These are phyloP conservation scores for Camponotus floridanus DNA, from an alignment of 1,140 invertebrate genomes.

Conservation along the genomic window DNA sequence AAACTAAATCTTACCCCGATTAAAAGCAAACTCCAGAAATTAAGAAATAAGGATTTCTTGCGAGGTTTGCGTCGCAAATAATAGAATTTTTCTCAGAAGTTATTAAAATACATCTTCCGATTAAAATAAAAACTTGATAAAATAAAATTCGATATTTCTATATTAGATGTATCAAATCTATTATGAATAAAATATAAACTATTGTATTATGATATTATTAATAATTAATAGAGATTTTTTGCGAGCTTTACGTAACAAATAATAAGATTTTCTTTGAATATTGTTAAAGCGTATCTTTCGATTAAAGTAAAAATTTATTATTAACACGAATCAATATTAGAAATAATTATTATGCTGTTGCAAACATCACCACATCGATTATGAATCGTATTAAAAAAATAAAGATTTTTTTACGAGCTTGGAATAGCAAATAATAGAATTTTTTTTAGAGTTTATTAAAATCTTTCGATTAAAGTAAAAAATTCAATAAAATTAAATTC, in stretches of 20 bases:
- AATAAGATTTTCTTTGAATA: not conserved
- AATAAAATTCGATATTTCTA: no score
- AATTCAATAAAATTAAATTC: no score
- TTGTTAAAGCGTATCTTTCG: not conserved
- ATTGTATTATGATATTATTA: not conserved
- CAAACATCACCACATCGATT: not conserved
- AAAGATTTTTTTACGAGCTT: no score
- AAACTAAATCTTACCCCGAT: conserved; percentile 10
- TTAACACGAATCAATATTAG: not conserved
- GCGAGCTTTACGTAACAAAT: no score
- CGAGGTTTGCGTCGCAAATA: conserved; percentile 9
- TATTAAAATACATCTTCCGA: no score
- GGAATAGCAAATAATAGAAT: no score
- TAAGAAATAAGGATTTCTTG: not conserved
- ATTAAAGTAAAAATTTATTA: not conserved
- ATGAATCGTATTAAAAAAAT: not conserved
- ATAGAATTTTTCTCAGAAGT: not conserved
- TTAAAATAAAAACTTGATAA: no score
- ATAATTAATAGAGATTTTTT: not conserved
- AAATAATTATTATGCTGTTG: not conserved
- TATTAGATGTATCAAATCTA: not conserved
- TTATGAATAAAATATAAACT: not conserved
- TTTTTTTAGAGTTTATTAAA: no score
- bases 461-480: no score
- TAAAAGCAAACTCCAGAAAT: conserved; percentile 41